phyloP scores from a whole-genome alignment of 2,113 vertebrate species.

The Rousettus leschenaultii region DNA sequence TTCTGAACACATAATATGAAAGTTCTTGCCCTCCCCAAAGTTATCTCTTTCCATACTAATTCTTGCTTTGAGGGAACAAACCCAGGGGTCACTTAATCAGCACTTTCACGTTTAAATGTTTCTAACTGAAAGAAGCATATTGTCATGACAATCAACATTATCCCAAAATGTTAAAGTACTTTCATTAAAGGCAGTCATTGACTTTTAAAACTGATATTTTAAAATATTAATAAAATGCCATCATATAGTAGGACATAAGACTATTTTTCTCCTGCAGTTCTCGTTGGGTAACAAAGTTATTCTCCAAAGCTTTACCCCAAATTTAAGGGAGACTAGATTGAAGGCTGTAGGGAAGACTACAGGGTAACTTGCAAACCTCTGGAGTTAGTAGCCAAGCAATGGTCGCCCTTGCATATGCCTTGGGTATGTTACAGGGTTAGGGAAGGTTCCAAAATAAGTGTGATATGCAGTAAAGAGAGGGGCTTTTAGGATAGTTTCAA shows the following conservation, averaged over 20 bases:
- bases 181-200: neutral
- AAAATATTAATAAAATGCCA: neutral
- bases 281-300: neutral
- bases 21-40: neutral
- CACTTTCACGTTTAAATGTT: neutral
- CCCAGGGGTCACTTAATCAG: neutral
- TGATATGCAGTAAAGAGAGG: neutral
- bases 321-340: neutral
- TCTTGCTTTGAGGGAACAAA: neutral
- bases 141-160: neutral
- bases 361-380: neutral
- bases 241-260: neutral
- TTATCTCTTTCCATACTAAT: neutral
- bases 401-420: neutral
- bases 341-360: neutral
- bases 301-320: neutral
- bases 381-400: neutral
- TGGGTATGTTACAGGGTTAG: neutral
- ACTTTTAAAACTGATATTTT: neutral
- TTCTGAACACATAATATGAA: neutral
- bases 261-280: neutral
- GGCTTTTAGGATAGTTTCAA: neutral
- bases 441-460: neutral
- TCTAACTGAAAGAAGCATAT: neutral
- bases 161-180: neutral